A percentile compares a stretch with the other conserved stretches of the same genome.
These are phyloP conservation scores for Arrhopalites spinosus DNA, from an alignment of 2,888 invertebrate genomes.

Conservation along the genomic window DNA sequence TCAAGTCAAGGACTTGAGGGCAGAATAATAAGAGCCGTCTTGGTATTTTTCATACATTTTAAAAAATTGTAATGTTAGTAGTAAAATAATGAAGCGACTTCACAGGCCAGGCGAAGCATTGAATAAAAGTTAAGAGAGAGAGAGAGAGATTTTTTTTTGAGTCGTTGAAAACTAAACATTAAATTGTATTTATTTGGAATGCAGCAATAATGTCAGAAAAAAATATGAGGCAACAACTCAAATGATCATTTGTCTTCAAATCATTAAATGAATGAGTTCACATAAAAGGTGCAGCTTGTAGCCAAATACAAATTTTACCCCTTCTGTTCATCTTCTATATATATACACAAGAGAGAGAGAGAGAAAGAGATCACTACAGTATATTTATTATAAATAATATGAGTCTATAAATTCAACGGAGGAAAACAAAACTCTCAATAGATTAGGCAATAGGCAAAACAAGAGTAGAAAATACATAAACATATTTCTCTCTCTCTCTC, in stretches of 20 bases:
- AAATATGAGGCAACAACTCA: not conserved
- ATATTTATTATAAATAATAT: too few relatives aligned
- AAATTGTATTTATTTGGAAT: slow-evolving; percentile 32
- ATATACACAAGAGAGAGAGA: too few relatives aligned
- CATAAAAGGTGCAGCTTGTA: slow-evolving; percentile 38
- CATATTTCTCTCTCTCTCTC: too few relatives aligned
- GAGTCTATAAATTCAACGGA: not conserved
- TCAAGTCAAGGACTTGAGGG: slow-evolving; percentile 21
- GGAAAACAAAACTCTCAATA: not conserved
- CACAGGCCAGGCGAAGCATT: not conserved
- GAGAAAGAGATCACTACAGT: too few relatives aligned
- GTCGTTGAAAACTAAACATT: slow-evolving; percentile 16
- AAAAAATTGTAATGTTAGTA: slow-evolving; percentile 13
- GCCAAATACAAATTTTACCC: slow-evolving; percentile 17
- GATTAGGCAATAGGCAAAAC: not conserved
- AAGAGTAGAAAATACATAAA: too few relatives aligned
- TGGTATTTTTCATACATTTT: slow-evolving; percentile 36
- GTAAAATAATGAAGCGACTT: slow-evolving; percentile 12
- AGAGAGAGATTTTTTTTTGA: too few relatives aligned
- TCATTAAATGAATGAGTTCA: slow-evolving; percentile 37
- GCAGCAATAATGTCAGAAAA: slow-evolving; percentile 8
- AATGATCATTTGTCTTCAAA: slow-evolving; percentile 36
- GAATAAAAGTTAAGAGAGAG: not conserved
- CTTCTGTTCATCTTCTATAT: too few relatives aligned
- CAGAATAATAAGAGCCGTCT: slow-evolving; percentile 23